Percentiles rank a stretch among this genome's conserved stretches.
These are phyloP conservation scores for Lepisosteus osseus DNA, from an alignment of 2,113 vertebrate species.

Conservation along the genomic window DNA sequence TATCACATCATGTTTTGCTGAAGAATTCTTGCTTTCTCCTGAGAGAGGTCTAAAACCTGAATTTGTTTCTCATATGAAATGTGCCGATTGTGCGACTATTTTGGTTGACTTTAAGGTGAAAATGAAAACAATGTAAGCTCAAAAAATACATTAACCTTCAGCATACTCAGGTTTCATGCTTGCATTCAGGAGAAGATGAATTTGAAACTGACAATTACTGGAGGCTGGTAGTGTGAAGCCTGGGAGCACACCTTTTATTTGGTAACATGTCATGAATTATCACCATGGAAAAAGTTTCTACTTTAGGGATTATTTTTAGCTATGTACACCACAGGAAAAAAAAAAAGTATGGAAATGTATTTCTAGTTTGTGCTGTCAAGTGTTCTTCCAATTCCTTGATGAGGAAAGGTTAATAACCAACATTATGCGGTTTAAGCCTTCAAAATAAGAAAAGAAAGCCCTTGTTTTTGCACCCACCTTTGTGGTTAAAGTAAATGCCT, in stretches of 20 bases:
- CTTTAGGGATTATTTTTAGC: conserved; percentile 12
- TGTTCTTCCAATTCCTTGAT: conserved; percentile 35
- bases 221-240: conserved; percentile 7
- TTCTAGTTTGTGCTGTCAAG: conserved; percentile 31
- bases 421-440: conserved; percentile 16
- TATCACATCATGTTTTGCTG: background rate
- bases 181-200: conserved; percentile 19
- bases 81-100: conserved; percentile 17
- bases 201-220: conserved; percentile 28
- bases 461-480: no score
- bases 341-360: conserved; percentile 28
- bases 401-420: conserved; percentile 37
- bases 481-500: no score
- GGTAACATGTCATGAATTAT: conserved; percentile 22
- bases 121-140: conserved; percentile 28
- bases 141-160: conserved; percentile 37
- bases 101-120: conserved; percentile 17
- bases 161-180: conserved; percentile 16
- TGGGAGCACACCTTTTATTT: conserved; percentile 6
- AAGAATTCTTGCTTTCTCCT: conserved; percentile 10
- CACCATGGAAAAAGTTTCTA: background rate
- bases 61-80: conserved; percentile 27
- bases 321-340: background rate
- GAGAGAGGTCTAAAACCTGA: conserved; percentile 25
- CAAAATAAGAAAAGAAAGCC: no score